Conservation (phyloP, 2,797 vertebrate species). For the Enoplosus armatus region DNA sequence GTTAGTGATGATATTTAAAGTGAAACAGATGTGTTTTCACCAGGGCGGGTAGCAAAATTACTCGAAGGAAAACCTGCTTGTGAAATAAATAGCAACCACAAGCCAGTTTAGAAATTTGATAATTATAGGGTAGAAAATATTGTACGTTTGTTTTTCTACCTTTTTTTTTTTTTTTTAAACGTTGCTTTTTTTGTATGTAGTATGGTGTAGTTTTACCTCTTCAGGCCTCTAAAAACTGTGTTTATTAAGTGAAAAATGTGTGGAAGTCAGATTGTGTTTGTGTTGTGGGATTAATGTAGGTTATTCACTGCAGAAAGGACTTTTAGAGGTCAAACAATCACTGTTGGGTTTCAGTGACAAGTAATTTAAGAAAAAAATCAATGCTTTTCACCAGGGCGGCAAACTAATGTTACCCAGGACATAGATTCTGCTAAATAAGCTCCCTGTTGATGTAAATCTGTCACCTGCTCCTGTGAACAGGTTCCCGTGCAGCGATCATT, state of each 20-base stretch:
- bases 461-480: conserved; percentile 27
- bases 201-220: too few species aligned
- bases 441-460: not conserved
- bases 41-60: not conserved
- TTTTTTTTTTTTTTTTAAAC: too few species aligned
- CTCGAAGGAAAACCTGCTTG: not conserved
- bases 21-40: not conserved
- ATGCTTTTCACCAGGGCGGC: conserved; percentile 34
- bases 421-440: not conserved
- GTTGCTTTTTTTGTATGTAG: too few species aligned
- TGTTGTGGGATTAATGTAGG: conserved; percentile 1
- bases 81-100: not conserved
- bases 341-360: conserved; percentile 37
- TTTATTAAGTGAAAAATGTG: too few species aligned
- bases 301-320: conserved; percentile 21
- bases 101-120: not conserved
- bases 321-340: conserved; percentile 50
- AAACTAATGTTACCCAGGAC: conserved; percentile 7
- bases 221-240: too few species aligned
- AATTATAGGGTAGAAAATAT: not conserved
- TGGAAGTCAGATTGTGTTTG: conserved; percentile 11
- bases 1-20: not conserved
- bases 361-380: conserved; percentile 58
- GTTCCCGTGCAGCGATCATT: not conserved
- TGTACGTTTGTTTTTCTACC: not conserved